Conservation (phyloP, 2,888 invertebrate genomes). For the Acanthosepion esculentum region DNA sequence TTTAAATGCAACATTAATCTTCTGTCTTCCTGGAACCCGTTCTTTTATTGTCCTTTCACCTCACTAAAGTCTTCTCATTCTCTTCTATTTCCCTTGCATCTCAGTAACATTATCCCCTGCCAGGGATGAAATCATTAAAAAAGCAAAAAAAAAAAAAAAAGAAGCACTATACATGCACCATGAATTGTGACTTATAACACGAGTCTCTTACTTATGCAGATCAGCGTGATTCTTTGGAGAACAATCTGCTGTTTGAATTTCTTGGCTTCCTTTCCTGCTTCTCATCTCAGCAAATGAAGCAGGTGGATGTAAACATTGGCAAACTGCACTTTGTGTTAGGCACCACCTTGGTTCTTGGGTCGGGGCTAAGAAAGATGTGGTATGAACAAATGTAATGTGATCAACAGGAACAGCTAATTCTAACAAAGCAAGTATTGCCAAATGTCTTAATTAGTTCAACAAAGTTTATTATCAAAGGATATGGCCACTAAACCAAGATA, state of each 20-base stretch:
- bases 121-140: no score
- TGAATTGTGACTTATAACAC: fast-evolving
- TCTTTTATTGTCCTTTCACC: no score
- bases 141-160: no score
- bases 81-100: no score
- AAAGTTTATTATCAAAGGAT: neutral
- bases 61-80: no score
- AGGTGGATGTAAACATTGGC: neutral
- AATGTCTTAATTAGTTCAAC: slow-evolving; percentile 13
- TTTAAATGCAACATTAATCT: no score
- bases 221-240: neutral
- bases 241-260: neutral
- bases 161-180: neutral
- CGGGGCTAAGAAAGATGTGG: neutral
- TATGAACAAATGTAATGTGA: neutral
- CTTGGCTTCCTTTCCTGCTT: neutral
- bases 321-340: neutral
- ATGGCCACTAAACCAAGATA: neutral
- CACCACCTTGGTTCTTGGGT: neutral
- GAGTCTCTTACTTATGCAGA: neutral
- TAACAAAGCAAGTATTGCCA: neutral
- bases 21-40: no score
- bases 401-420: neutral
- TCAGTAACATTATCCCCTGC: no score
- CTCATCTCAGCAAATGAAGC: neutral